phyloP scores from a whole-genome alignment of 2,888 invertebrate species.

The Mactromeris polynyma region DNA sequence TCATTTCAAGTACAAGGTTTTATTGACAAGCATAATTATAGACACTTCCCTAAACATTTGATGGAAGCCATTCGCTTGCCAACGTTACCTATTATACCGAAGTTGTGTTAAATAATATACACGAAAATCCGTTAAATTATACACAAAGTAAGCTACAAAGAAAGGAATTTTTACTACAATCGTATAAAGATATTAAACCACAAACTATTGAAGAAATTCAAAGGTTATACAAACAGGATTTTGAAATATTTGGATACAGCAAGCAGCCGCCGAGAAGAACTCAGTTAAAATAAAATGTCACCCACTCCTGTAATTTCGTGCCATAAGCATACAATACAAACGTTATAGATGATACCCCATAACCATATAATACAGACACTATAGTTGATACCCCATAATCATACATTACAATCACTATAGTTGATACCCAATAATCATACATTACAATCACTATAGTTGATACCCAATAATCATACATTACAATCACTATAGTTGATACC shows the following conservation, averaged over 20 bases:
- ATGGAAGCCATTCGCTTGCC: neutral
- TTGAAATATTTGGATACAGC: slow-evolving; percentile 24
- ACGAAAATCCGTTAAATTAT: neutral
- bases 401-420: too few relatives aligned
- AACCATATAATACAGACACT: too few relatives aligned
- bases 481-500: too few relatives aligned
- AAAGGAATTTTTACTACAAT: neutral
- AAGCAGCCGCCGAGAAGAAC: slow-evolving; percentile 7
- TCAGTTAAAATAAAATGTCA: neutral
- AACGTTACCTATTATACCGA: slow-evolving; percentile 8
- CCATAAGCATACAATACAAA: too few relatives aligned
- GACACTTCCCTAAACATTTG: neutral
- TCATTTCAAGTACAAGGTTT: slow-evolving; percentile 45
- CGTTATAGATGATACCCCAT: too few relatives aligned
- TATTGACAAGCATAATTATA: slow-evolving; percentile 4
- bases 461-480: too few relatives aligned
- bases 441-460: too few relatives aligned
- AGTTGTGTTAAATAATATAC: slow-evolving; percentile 15
- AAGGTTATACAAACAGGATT: slow-evolving; percentile 39
- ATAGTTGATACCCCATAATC: too few relatives aligned
- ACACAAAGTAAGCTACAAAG: slow-evolving; percentile 19
- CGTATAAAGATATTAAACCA: neutral
- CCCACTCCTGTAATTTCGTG: too few relatives aligned
- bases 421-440: too few relatives aligned
- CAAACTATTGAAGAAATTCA: slow-evolving; percentile 8